phyloP scores from a whole-genome alignment of 2,113 vertebrate species.

The Notiomystis cincta region DNA sequence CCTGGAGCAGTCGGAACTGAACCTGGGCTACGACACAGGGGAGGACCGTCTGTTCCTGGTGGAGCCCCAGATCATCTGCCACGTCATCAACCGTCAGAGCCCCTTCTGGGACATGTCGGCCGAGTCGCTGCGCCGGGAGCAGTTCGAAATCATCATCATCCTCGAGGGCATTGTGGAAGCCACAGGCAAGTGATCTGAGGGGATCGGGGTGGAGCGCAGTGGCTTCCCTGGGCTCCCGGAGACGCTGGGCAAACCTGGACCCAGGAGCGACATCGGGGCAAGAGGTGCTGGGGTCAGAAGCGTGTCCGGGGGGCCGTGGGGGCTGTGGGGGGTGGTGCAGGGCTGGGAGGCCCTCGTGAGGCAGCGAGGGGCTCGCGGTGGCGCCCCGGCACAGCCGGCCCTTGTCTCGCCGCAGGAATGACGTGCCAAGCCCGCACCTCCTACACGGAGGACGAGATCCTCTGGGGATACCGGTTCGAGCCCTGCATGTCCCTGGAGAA shows the following conservation, averaged over 20 bases:
- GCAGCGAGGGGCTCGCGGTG: fast-evolving
- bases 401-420: slow-evolving; percentile 42
- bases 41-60: slow-evolving; percentile 81
- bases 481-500: slow-evolving; percentile 83
- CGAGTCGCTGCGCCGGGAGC: slow-evolving; percentile 67
- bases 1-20: slow-evolving; percentile 83
- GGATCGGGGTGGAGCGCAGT: fast-evolving
- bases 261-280: neutral
- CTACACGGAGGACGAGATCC: slow-evolving; percentile 79
- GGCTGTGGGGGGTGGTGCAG: fast-evolving
- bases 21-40: slow-evolving; percentile 81
- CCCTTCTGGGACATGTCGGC: slow-evolving; percentile 82
- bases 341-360: neutral
- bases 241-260: neutral
- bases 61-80: slow-evolving; percentile 83
- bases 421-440: slow-evolving; percentile 85
- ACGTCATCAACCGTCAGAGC: slow-evolving; percentile 75
- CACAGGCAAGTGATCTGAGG: slow-evolving; percentile 63
- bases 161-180: slow-evolving; percentile 84
- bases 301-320: fast-evolving
- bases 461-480: slow-evolving; percentile 83
- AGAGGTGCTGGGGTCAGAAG: fast-evolving
- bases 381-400: neutral
- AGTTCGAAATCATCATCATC: slow-evolving; percentile 83
- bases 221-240: no score